phyloP scores from a whole-genome alignment of 2,888 invertebrate species.

The Morpho achilles region DNA sequence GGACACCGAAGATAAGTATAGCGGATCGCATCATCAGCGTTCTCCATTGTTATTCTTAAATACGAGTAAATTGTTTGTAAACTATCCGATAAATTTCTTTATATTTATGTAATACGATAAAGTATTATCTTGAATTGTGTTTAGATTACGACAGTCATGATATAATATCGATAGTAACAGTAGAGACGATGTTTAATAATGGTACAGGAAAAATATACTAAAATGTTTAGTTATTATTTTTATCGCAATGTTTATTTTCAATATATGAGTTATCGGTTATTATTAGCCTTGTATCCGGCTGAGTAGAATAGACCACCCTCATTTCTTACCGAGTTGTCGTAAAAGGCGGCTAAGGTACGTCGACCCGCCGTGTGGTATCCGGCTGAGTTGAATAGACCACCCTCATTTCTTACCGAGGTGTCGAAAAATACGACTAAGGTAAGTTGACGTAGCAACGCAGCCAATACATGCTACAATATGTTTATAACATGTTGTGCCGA shows the following conservation, averaged over 20 bases:
- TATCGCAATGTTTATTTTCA: not conserved
- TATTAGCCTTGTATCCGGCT: too few species aligned
- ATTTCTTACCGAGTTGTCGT: too few species aligned
- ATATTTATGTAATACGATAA: not conserved
- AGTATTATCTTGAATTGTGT: not conserved
- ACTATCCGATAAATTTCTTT: not conserved
- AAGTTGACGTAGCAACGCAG: too few species aligned
- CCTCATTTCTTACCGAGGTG: too few species aligned
- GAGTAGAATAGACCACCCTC: too few species aligned
- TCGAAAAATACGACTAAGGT: too few species aligned
- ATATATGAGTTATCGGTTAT: not conserved
- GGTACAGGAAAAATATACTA: not conserved
- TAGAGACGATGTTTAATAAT: not conserved
- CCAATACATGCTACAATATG: too few species aligned
- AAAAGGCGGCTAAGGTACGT: too few species aligned
- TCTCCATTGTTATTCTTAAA: slow-evolving; percentile 8
- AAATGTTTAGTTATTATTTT: not conserved
- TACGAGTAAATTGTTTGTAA: not conserved
- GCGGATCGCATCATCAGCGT: slow-evolving; percentile 8
- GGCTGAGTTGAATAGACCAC: too few species aligned
- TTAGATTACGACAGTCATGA: slow-evolving; percentile 1
- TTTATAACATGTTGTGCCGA: too few species aligned
- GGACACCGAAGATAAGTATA: slow-evolving; percentile 19
- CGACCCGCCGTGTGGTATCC: too few species aligned
- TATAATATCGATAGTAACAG: not conserved